phyloP scores from a whole-genome alignment of 2,888 invertebrate genomes.

The Apotomis capreana region DNA sequence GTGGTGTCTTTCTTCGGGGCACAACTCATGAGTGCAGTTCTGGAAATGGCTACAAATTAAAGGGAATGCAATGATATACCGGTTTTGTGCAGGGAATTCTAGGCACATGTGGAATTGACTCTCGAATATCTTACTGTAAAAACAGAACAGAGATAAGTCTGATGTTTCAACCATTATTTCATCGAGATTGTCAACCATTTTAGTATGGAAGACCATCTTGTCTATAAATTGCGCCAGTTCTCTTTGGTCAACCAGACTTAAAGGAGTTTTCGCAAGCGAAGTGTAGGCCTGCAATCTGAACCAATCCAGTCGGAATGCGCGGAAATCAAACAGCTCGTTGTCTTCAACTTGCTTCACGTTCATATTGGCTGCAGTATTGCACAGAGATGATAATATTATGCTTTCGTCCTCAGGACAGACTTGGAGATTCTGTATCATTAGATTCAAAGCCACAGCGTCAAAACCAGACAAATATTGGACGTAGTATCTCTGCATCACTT shows the following conservation, averaged over 20 bases:
- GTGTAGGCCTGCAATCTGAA: slow-evolving; percentile 97
- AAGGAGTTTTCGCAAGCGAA: slow-evolving; percentile 91
- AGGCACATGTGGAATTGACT: slow-evolving; percentile 99
- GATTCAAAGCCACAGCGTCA: slow-evolving; percentile 95
- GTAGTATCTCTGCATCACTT: slow-evolving; percentile 98
- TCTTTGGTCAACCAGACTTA: slow-evolving; percentile 91
- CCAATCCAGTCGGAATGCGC: slow-evolving; percentile 98
- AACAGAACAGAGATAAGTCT: slow-evolving; percentile 98
- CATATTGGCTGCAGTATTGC: slow-evolving; percentile 92
- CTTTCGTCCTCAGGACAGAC: slow-evolving; percentile 97
- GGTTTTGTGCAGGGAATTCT: slow-evolving; percentile 99
- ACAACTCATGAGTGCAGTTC: slow-evolving; percentile 98
- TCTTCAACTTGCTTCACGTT: slow-evolving; percentile 98
- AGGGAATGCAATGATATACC: slow-evolving; percentile 99
- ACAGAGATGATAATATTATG: slow-evolving; percentile 95
- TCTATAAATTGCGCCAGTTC: slow-evolving; percentile 96
- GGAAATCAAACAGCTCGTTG: slow-evolving; percentile 97
- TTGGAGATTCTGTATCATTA: slow-evolving; percentile 91
- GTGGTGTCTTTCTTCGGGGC: slow-evolving; percentile 98
- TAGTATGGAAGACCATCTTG: slow-evolving; percentile 97
- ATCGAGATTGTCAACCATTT: slow-evolving; percentile 98
- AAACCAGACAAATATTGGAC: slow-evolving; percentile 98
- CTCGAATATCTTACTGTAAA: slow-evolving; percentile 98
- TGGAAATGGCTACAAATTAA: slow-evolving; percentile 99
- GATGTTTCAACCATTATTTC: slow-evolving; percentile 98